A percentile compares a stretch with the other conserved stretches of the same genome.
Conservation (phyloP, 2,888 invertebrate genomes). For the Pseudanteris insignis region DNA sequence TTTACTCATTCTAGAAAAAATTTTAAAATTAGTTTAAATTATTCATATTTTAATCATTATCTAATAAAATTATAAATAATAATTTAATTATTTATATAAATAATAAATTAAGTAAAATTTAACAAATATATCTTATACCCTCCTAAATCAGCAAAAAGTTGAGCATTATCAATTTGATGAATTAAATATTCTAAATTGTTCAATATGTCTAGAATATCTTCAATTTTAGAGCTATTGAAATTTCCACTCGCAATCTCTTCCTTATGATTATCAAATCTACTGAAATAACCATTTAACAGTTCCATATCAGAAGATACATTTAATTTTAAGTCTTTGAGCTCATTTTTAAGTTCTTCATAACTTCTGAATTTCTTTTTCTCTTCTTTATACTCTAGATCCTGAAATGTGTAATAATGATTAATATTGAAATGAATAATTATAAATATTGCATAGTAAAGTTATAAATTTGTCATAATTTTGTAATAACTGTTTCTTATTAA, state of each 20-base stretch:
- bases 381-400: slow-evolving; percentile 10
- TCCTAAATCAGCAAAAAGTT: slow-evolving; percentile 74
- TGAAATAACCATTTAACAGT: slow-evolving; percentile 70
- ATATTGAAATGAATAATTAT: not conserved
- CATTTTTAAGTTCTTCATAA: slow-evolving; percentile 74
- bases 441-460: not conserved
- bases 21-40: too few species aligned
- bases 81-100: too few species aligned
- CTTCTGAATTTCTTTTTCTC: slow-evolving; percentile 68
- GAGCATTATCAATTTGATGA: slow-evolving; percentile 83
- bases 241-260: slow-evolving; percentile 50
- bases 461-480: not conserved
- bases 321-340: slow-evolving; percentile 72
- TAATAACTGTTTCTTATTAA: too few species aligned
- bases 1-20: slow-evolving; percentile 65
- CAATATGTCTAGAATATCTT: slow-evolving; percentile 68
- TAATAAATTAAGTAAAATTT: too few species aligned
- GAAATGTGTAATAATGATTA: not conserved
- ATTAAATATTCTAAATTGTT: slow-evolving; percentile 77
- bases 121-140: too few species aligned
- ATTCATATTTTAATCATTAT: too few species aligned
- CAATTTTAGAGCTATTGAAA: slow-evolving; percentile 51
- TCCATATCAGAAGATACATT: slow-evolving; percentile 76
- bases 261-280: slow-evolving; percentile 65
- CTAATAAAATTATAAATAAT: too few species aligned